phyloP scores from a whole-genome alignment of 2,888 invertebrate genomes.

The Luperina nickerlii region DNA sequence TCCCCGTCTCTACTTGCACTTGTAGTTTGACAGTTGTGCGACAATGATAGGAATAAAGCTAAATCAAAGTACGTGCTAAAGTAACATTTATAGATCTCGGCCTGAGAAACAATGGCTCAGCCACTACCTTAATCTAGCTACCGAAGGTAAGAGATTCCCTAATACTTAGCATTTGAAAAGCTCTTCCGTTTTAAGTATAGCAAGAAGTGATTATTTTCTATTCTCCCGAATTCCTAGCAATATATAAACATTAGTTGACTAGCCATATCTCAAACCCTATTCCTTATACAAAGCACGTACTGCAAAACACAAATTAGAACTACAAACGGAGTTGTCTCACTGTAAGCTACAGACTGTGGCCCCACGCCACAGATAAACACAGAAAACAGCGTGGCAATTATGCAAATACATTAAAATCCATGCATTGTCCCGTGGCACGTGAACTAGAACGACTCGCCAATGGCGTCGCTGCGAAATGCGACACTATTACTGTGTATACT shows the following conservation, averaged over 20 bases:
- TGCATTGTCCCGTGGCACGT: conserved; percentile 75
- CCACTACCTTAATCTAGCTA: not conserved
- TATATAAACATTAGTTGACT: not conserved
- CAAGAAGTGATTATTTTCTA: not conserved
- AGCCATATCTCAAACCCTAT: not conserved
- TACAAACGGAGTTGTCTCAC: conserved; percentile 24
- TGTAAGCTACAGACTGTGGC: conserved; percentile 42
- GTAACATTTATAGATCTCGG: not conserved
- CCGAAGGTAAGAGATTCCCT: not conserved
- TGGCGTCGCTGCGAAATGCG: conserved; percentile 55
- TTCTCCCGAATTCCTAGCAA: not conserved
- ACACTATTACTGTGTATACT: conserved; percentile 15
- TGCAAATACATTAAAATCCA: conserved; percentile 78
- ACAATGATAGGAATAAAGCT: not conserved
- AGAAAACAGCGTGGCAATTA: conserved; percentile 75
- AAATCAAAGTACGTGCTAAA: not conserved
- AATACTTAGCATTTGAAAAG: not conserved
- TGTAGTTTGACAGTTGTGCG: not conserved
- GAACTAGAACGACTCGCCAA: conserved; percentile 68
- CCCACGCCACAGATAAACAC: conserved; percentile 71
- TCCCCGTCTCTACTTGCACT: not conserved
- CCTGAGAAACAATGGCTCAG: not conserved
- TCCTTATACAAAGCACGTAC: not conserved
- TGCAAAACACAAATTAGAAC: not conserved
- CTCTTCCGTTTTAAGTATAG: not conserved